These are phyloP conservation scores for Alviniconcha marisindica DNA, from an alignment of 1,140 invertebrate genomes.

Conservation along the genomic window DNA sequence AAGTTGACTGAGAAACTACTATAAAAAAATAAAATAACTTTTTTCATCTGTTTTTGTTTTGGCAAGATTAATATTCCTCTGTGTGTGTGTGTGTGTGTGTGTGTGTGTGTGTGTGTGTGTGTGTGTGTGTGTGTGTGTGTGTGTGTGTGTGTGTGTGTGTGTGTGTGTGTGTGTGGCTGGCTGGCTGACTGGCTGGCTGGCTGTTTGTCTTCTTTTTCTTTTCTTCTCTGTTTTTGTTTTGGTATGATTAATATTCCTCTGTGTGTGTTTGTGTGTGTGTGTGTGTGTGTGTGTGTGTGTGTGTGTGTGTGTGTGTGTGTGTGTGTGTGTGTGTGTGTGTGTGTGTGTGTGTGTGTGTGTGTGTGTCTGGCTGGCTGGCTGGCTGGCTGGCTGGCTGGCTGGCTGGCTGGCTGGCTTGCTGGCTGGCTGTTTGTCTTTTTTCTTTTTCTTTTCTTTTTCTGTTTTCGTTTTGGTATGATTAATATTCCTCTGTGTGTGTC, in stretches of 20 bases:
- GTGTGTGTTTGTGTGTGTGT: background rate
- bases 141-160: conserved; percentile 19
- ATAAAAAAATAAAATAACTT: too few species aligned
- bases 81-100: conserved; percentile 7
- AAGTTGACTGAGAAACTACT: too few species aligned
- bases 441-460: background rate
- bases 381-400: background rate
- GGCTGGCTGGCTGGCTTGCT: background rate
- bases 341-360: background rate
- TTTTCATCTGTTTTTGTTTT: too few species aligned
- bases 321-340: background rate
- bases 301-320: too few species aligned
- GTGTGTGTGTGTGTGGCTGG: conserved; percentile 11
- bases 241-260: too few species aligned
- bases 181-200: too few species aligned
- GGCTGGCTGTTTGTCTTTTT: background rate
- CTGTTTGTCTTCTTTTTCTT: background rate
- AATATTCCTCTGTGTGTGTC: too few species aligned
- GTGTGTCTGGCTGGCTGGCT: background rate
- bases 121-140: conserved; percentile 2
- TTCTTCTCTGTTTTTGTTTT: background rate
- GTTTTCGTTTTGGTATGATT: background rate
- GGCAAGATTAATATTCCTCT: background rate
- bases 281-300: background rate
- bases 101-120: background rate